Evolutionary conservation across 1,140 invertebrate species (phyloP).

Genomic region (Berghia stephanieae): DNA sequence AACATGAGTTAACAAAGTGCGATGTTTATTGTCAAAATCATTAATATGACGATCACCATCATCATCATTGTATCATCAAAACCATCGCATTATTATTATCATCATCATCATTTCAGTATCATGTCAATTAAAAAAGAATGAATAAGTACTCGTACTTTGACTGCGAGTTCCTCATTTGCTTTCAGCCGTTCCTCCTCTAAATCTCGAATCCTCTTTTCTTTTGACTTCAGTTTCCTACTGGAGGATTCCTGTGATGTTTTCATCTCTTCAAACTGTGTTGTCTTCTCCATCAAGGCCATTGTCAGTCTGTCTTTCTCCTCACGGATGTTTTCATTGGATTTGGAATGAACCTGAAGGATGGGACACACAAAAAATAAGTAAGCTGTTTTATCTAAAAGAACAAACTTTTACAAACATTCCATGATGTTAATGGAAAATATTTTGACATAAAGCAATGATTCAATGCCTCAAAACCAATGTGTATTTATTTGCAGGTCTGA

Average conservation of each 20-base stretch:
- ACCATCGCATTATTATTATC: too few relatives aligned
- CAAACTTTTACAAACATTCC: neutral
- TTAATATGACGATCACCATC: too few relatives aligned
- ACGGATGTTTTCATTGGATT: slow-evolving; percentile 46
- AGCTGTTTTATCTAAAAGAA: neutral
- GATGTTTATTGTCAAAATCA: too few relatives aligned
- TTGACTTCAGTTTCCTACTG: slow-evolving; percentile 55
- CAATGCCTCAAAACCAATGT: too few relatives aligned
- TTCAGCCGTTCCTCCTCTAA: slow-evolving; percentile 53
- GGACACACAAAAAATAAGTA: neutral
- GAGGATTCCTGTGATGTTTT: slow-evolving; percentile 46
- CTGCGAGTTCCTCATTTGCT: slow-evolving; percentile 14
- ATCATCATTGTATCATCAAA: too few relatives aligned
- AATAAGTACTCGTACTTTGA: too few relatives aligned
- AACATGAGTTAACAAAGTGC: too few relatives aligned
- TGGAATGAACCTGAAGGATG: slow-evolving; percentile 25
- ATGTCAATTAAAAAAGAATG: too few relatives aligned
- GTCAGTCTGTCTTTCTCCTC: slow-evolving; percentile 56
- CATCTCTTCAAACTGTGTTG: slow-evolving; percentile 50
- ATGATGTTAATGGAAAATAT: neutral
- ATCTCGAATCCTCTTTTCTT: slow-evolving; percentile 54
- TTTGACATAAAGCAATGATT: neutral
- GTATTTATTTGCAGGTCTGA: too few relatives aligned
- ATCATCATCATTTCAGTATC: too few relatives aligned
- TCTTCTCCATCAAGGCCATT: slow-evolving; percentile 49